Evolutionary conservation across 1,140 invertebrate species (phyloP), one percentile per base, ranked within the genome.

Genomic region (Wasmannia auropunctata): DNA sequence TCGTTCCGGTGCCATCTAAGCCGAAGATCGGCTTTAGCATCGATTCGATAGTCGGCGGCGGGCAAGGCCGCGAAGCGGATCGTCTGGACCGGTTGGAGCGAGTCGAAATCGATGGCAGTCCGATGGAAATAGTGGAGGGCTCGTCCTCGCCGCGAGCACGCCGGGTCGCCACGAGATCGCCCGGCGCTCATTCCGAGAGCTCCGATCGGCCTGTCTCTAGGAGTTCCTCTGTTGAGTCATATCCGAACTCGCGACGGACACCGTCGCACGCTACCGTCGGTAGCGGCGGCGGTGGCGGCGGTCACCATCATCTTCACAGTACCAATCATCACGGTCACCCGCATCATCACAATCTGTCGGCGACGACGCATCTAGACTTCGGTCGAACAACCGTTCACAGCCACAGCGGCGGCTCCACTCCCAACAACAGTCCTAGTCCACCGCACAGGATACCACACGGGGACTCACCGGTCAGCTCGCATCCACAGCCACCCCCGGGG

Each of bases 11-110:
- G 94, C 97, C 97, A 86, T 97, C 97, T 83, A 98, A 98, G 96
- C 98, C 98, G 62, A 99, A 98, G 95, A 97, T 99, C 93, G 98
- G 98, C 92, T 99, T 99, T 93, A 98, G 98, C 92, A 99, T 99
- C 93, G 98, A 99, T 95, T 98, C 98, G 90, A 98, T 99, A 88
- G 98, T 99, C 67, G 98, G 98, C 80, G 96, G 96, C 83, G 95
- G 93, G 11, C 87, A 91, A 79, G 88, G 89, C 84, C 76, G 92
- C 80, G 87, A 88, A 75, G 83, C 84, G 37, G 88, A 91, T 54
- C 81, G 90, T 43, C 65, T 87, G 81, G 91, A 91, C 85, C 90
- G 88, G 86, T 88, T 94, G 88, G 91, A 93, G 37, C 86, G 94
- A 0, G 91, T 94, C 0, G 92, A 93, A 7, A 93, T 94, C 69